Evolutionary conservation across 2,888 invertebrate genomes (phyloP), one percentile per base, ranked within the genome.

Genomic region (Psylliodes chrysocephalus): DNA sequence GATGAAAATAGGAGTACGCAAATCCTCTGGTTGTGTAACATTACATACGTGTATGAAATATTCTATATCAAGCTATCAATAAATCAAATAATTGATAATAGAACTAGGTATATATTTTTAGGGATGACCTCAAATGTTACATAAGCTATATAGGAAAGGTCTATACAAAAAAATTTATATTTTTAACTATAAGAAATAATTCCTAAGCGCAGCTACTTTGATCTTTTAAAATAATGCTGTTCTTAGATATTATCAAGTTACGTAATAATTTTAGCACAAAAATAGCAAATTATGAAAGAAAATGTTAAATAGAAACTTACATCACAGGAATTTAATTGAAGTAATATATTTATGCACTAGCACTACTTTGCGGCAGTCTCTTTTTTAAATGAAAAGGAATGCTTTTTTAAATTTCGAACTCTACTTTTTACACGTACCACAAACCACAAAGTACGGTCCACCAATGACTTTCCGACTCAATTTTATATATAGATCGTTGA

Each of bases 291-390:
- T 35, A 30, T 35, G 3, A 35, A 35, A 35, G n/a, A 35, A 33
- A 35, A 35, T 35, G 4, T 28, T 30, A 15, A 22, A 57, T 47
- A 8, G n/a, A 0, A 15, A 53, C 52, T 60, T 25, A 60, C 44
- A 60, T 52, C 15, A 19, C n/a, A 44, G 60, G 12, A 44, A 18
- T 14, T 25, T 25, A 18, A 33, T 18, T 7, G 38, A 28, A 40
- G n/a, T n/a, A 59, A 42, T 2, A n/a, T 18, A 35, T 5, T 14
- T 35, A 35, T 8, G n/a, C 14, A 35, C 14, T 35, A 35, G 35
- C 38, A 49, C 47, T 55, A 56, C 4, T 12, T n/a, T 35, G 14
- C 10, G 12, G n/a, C 35, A 35, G 12, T 35, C 35, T 35, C 12
- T n/a, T 30, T 4, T 6, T 30, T 2, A 1, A 12, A 14, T 12